phyloP scores from a whole-genome alignment of 2,797 vertebrate genomes.

The Pseudomugil gertrudae region DNA sequence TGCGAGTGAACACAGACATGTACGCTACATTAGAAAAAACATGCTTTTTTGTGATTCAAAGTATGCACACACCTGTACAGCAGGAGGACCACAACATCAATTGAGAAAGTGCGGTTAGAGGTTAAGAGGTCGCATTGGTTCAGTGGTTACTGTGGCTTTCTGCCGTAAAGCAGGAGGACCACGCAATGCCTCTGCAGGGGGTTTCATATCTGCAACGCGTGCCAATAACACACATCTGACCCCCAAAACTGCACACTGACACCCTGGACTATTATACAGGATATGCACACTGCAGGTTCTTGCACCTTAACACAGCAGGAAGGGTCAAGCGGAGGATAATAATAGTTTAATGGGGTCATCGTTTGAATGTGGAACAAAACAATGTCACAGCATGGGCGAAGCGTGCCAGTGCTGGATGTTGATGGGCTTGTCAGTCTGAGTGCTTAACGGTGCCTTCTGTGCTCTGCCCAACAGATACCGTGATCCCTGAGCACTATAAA shows the following conservation, averaged over 20 bases:
- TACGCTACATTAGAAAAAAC: not conserved
- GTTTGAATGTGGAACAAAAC: slow-evolving; percentile 29
- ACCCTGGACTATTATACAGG: slow-evolving; percentile 41
- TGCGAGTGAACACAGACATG: slow-evolving; percentile 10
- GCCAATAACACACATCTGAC: slow-evolving; percentile 57
- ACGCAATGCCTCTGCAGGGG: slow-evolving; percentile 55
- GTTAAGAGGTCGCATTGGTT: slow-evolving; percentile 63
- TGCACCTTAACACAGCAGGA: slow-evolving; percentile 46
- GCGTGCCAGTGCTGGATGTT: slow-evolving; percentile 35
- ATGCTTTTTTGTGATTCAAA: not conserved
- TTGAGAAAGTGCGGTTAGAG: slow-evolving; percentile 23
- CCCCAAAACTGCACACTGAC: slow-evolving; percentile 36
- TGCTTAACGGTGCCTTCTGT: slow-evolving; percentile 69
- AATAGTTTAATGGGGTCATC: slow-evolving; percentile 24
- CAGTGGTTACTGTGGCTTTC: slow-evolving; percentile 62
- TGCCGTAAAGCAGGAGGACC: slow-evolving; percentile 49
- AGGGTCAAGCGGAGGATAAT: slow-evolving; percentile 33
- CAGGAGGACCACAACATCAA: slow-evolving; percentile 48
- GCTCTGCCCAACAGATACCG: slow-evolving; percentile 39
- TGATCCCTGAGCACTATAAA: not conserved
- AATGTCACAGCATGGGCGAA: slow-evolving; percentile 43
- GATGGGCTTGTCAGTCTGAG: slow-evolving; percentile 52
- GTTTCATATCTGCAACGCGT: slow-evolving; percentile 71
- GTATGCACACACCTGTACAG: slow-evolving; percentile 32
- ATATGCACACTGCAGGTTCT: slow-evolving; percentile 54